Percentiles rank a stretch among this genome's conserved stretches.
Evolutionary conservation across 2,113 vertebrate genomes (phyloP).

Genomic region (Pterocles orientalis): DNA sequence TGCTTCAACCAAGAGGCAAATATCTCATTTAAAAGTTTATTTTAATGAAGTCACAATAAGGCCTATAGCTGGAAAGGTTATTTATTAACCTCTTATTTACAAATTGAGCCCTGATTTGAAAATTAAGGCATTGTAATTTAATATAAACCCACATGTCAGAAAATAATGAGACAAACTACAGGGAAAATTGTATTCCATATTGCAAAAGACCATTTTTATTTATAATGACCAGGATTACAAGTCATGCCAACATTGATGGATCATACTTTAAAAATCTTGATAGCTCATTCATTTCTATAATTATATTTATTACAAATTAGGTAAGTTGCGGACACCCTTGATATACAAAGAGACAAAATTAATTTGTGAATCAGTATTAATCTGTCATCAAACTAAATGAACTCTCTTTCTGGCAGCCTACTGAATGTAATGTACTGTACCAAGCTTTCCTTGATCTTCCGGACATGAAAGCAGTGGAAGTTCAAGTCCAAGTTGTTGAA

Average conservation of each 20-base stretch:
- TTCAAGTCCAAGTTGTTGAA: not conserved
- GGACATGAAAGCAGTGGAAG: not conserved
- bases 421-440: constrained; percentile 37
- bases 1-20: not conserved
- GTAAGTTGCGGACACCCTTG: constrained; percentile 80
- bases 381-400: constrained; percentile 75
- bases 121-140: constrained; percentile 83
- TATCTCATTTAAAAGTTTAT: constrained; percentile 54
- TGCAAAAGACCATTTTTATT: constrained; percentile 81
- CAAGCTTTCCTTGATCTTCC: not conserved
- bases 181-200: constrained; percentile 81
- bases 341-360: constrained; percentile 83
- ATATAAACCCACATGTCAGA: constrained; percentile 82
- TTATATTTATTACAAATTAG: constrained; percentile 86
- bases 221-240: constrained; percentile 82
- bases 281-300: constrained; percentile 94
- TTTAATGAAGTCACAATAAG: constrained; percentile 51
- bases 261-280: constrained; percentile 84
- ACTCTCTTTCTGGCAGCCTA: constrained; percentile 70
- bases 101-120: constrained; percentile 80
- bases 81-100: constrained; percentile 81
- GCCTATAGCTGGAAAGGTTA: constrained; percentile 75
- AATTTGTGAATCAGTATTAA: constrained; percentile 86
- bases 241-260: constrained; percentile 85
- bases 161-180: constrained; percentile 80